Percentiles rank a stretch among this genome's conserved stretches.
phyloP scores from a whole-genome alignment of 2,113 vertebrate genomes.

The Crocuta crocuta region DNA sequence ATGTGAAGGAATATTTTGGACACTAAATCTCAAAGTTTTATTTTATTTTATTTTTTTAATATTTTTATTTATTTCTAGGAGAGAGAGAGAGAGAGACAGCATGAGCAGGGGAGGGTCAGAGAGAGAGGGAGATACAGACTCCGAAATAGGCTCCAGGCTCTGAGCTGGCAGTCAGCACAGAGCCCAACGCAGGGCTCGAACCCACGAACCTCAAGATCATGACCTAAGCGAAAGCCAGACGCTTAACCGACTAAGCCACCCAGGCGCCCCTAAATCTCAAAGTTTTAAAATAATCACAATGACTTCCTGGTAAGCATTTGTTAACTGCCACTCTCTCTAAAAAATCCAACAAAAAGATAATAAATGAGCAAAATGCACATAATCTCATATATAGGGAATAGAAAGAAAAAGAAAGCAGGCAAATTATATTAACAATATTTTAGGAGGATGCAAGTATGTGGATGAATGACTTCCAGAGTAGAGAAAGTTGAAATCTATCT shows the following conservation, averaged over 20 bases:
- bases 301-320: not conserved
- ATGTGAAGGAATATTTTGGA: not conserved
- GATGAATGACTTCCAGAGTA: not conserved
- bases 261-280: not conserved
- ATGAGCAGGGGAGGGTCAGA: no score
- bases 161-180: no score
- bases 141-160: no score
- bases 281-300: not conserved
- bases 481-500: not conserved
- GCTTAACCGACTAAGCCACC: no score
- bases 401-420: not conserved
- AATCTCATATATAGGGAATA: not conserved
- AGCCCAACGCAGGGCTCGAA: no score
- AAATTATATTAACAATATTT: not conserved
- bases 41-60: no score
- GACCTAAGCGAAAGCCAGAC: no score
- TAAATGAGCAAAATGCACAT: not conserved
- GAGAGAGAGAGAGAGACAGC: no score
- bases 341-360: not conserved
- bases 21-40: not conserved
- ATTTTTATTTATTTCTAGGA: no score
- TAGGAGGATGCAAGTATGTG: not conserved
- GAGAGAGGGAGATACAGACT: no score
- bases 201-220: no score
- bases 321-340: not conserved